Percentiles rank a stretch among this genome's conserved stretches.
Evolutionary conservation across 2,797 vertebrate species (phyloP).

Genomic region (Takifugu ocellatus): DNA sequence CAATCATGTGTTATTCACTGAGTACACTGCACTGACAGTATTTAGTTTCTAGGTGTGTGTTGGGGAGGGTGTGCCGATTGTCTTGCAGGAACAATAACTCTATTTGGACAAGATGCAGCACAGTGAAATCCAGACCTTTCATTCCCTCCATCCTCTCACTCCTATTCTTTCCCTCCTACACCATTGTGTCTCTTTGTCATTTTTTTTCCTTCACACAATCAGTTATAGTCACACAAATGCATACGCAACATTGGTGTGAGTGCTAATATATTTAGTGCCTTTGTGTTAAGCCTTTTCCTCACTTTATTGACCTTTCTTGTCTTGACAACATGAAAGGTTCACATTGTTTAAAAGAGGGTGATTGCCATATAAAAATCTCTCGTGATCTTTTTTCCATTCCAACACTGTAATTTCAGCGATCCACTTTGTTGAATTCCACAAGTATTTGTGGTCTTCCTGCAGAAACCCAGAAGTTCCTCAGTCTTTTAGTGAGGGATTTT

Average conservation of each 20-base stretch:
- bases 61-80: slow-evolving; percentile 49
- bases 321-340: slow-evolving; percentile 2
- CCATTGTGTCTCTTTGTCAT: slow-evolving; percentile 26
- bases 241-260: slow-evolving; percentile 12
- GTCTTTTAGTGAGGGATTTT: slow-evolving; percentile 21
- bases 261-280: slow-evolving; percentile 7
- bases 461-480: slow-evolving; percentile 27
- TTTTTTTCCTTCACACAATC: background rate
- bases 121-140: slow-evolving; percentile 47
- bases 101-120: slow-evolving; percentile 52
- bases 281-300: background rate
- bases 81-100: slow-evolving; percentile 49
- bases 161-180: slow-evolving; percentile 41
- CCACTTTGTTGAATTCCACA: slow-evolving; percentile 32
- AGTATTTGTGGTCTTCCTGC: slow-evolving; percentile 31
- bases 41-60: slow-evolving; percentile 59
- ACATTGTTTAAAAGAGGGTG: slow-evolving; percentile 23
- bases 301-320: background rate
- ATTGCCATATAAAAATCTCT: slow-evolving; percentile 9
- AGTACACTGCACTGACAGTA: slow-evolving; percentile 24
- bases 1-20: slow-evolving; percentile 10
- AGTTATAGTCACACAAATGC: background rate
- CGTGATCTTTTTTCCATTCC: slow-evolving; percentile 20
- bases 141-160: slow-evolving; percentile 50
- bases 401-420: slow-evolving; percentile 38